Evolutionary conservation across 1,140 invertebrate genomes (phyloP), one percentile per base, ranked within the genome.

Genomic region (Drosophila sp.): DNA sequence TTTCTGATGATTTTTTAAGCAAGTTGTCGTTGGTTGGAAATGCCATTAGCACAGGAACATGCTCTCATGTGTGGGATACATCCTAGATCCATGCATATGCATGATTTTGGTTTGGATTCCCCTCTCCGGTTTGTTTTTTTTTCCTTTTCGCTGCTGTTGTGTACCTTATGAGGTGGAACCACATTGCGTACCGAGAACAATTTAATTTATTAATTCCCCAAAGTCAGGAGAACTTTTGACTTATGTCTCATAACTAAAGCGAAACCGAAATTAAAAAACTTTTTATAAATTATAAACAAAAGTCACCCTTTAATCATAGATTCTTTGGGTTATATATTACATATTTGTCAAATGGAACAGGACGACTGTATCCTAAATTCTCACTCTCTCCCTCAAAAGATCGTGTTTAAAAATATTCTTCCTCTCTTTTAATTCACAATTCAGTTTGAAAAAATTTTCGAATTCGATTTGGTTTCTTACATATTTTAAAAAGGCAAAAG

Each of bases 1-100:
- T 78, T 62, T 77, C 81, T 80, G 83, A 82, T 79, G 83, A 73
- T 72, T 87, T 82, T 86, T 82, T 76, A 70, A 85, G 82, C 83
- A 79, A 82, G 62, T 79, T 70, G 70, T 82, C 84, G 65, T 76
- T 82, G 72, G 71, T 87, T 87, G 82, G 67, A 82, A 83, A 87
- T 76, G 75, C 68, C 69, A 87, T 87, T 87, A 87, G 70, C 64
- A 81, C 56, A 58, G 33, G 56, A 50, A 70, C 75, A 82, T 79
- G 78, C 81, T 76, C 71, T 35, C 30, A 25, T 29, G 47, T 47
- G 27, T 41, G 17, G 17, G 17, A 17, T n/a, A 58, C 67, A 75
- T 75, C 55, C 75, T 23, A 50, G 25, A 27, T 61, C 67, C 71
- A 85, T 85, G 79, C 83, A 85, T 87, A 87, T 85, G 79, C 83